A percentile compares a stretch with the other conserved stretches of the same genome.
Evolutionary conservation across 64 coral and sea anemone species (phyloP).

Genomic region (Dendrophyllia cribrosa): DNA sequence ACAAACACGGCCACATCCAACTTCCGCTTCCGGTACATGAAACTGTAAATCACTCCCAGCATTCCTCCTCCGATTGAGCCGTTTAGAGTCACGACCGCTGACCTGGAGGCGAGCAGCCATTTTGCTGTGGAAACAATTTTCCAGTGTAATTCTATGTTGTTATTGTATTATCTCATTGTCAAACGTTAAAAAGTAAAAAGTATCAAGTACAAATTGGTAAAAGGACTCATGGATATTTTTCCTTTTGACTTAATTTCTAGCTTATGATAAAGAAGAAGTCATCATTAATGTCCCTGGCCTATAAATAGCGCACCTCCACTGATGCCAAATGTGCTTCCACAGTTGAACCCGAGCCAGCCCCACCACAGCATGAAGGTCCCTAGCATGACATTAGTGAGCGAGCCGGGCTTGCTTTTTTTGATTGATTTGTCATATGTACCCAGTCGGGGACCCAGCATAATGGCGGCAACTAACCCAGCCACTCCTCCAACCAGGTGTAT

Average conservation of each 20-base stretch:
- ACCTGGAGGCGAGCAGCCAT: slow-evolving; percentile 42
- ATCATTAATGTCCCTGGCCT: no score
- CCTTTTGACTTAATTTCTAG: no score
- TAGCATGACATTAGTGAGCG: slow-evolving; percentile 76
- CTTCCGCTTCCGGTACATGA: background rate
- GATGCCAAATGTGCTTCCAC: slow-evolving; percentile 86
- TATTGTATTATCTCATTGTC: no score
- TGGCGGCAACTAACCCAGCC: slow-evolving; percentile 64
- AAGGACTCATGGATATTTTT: no score
- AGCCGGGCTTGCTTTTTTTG: slow-evolving; percentile 9
- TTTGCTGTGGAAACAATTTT: slow-evolving; percentile 8
- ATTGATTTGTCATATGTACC: slow-evolving; percentile 54
- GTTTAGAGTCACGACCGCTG: slow-evolving; percentile 67
- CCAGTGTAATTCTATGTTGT: no score
- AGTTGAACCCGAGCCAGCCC: slow-evolving; percentile 90
- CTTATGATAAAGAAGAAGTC: no score
- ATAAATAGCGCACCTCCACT: slow-evolving; percentile 48
- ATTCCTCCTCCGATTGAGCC: slow-evolving; percentile 65
- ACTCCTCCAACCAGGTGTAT: slow-evolving; percentile 50
- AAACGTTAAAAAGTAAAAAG: no score
- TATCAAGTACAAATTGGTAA: no score
- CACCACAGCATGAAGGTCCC: slow-evolving; percentile 89
- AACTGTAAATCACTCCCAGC: slow-evolving; percentile 65
- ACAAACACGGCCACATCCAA: slow-evolving; percentile 10
- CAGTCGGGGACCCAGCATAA: slow-evolving; percentile 63